A percentile compares a stretch with the other conserved stretches of the same genome.
phyloP scores from a whole-genome alignment of 1,140 invertebrate genomes.

The Macrobrachium rosenbergii region DNA sequence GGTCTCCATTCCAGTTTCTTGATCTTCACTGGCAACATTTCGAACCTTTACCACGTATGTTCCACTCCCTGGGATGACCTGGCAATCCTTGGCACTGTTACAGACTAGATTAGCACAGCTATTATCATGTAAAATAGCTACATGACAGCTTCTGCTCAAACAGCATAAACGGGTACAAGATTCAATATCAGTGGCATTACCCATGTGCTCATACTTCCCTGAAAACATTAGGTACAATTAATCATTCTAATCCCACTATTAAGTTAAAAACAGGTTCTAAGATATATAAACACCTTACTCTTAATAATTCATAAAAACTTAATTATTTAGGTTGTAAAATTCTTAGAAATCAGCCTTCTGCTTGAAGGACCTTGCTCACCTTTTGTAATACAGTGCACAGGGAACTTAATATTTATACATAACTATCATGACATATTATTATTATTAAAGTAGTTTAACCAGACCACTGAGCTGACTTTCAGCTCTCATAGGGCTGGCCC shows the following conservation, averaged over 20 bases:
- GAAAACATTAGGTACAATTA: background rate
- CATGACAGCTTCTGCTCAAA: constrained; percentile 78
- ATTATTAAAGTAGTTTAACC: no score
- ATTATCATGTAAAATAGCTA: constrained; percentile 81
- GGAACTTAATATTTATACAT: no score
- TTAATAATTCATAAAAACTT: background rate
- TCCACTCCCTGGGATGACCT: constrained; percentile 27
- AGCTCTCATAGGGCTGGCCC: no score
- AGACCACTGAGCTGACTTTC: no score
- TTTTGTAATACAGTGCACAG: no score
- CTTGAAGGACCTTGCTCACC: no score
- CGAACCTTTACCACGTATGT: constrained; percentile 27
- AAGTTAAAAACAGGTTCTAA: background rate
- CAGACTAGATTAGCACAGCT: constrained; percentile 77
- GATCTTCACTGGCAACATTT: background rate
- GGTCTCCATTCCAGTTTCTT: background rate
- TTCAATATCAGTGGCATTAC: constrained; percentile 13
- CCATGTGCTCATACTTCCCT: constrained; percentile 28
- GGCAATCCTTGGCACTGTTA: constrained; percentile 72
- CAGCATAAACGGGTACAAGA: constrained; percentile 82
- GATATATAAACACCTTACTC: background rate
- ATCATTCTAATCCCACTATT: no score
- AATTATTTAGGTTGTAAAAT: no score
- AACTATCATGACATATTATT: no score
- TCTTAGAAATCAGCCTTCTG: no score